phyloP scores from a whole-genome alignment of 2,113 vertebrate species.

The Dasyornis broadbenti region DNA sequence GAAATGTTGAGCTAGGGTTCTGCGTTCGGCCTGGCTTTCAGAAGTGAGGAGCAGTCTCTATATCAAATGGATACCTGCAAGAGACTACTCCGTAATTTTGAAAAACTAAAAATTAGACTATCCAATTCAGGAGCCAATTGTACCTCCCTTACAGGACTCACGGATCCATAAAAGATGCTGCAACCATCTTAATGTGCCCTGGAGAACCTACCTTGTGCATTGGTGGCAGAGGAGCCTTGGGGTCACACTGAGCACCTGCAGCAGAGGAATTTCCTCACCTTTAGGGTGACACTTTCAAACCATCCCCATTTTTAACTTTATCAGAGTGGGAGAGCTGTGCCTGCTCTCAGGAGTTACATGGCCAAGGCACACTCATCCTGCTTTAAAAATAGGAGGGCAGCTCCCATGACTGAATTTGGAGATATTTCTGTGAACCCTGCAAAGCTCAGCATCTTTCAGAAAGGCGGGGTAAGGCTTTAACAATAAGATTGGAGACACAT shows the following conservation, averaged over 20 bases:
- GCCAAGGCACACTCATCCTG: not conserved
- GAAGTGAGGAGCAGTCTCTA: not conserved
- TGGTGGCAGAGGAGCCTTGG: accelerated
- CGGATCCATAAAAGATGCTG: not conserved
- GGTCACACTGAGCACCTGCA: accelerated
- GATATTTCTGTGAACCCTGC: not conserved
- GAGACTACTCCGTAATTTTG: not conserved
- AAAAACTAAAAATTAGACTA: not conserved
- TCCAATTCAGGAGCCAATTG: not conserved
- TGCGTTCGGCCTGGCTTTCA: not conserved
- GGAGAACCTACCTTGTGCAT: accelerated
- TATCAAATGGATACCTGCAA: not conserved
- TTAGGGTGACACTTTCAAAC: not conserved
- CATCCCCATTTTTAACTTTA: not conserved
- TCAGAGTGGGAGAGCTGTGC: not conserved
- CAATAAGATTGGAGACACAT: not conserved
- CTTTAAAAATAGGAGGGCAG: not conserved
- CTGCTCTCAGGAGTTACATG: not conserved
- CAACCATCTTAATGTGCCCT: too few species aligned
- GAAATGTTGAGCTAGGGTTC: not conserved
- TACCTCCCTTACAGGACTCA: not conserved
- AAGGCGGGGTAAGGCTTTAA: not conserved
- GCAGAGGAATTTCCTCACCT: not conserved
- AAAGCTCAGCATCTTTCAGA: not conserved
- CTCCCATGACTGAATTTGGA: not conserved